phyloP scores from a whole-genome alignment of 35 echinoderm and acorn worm genomes.

The Apostichopus japonicus region DNA sequence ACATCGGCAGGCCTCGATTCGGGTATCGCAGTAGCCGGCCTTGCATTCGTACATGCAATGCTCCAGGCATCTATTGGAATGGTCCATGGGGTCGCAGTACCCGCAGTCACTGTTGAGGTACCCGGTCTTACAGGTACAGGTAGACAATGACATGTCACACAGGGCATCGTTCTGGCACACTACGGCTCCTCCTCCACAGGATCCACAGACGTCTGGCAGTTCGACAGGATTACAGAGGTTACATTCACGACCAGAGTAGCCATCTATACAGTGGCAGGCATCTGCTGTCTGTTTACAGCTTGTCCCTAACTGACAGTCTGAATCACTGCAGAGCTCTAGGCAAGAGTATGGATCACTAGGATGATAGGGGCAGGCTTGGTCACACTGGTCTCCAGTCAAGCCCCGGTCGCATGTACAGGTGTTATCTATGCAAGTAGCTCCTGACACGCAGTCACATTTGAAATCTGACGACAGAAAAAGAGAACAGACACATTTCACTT shows the following conservation, averaged over 20 bases:
- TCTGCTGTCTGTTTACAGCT: constrained; percentile 34
- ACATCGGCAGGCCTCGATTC: constrained; percentile 30
- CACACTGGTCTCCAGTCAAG: constrained; percentile 64
- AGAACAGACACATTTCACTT: not conserved
- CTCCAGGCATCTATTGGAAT: constrained; percentile 45
- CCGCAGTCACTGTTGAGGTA: constrained; percentile 55
- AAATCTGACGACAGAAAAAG: constrained; percentile 42
- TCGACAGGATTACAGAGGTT: constrained; percentile 54
- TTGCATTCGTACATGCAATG: constrained; percentile 67
- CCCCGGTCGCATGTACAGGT: constrained; percentile 48
- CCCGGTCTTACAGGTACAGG: constrained; percentile 59
- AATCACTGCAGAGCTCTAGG: constrained; percentile 9
- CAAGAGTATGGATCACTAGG: constrained; percentile 37
- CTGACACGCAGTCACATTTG: constrained; percentile 57
- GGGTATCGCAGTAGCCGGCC: constrained; percentile 50
- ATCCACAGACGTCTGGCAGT: constrained; percentile 41
- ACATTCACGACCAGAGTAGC: constrained; percentile 66
- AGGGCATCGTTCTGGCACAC: constrained; percentile 61
- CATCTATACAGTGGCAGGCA: constrained; percentile 51
- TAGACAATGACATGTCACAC: constrained; percentile 45
- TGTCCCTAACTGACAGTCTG: constrained; percentile 7
- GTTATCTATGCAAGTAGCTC: constrained; percentile 33
- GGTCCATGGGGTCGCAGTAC: constrained; percentile 50
- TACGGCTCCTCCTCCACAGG: constrained; percentile 25
- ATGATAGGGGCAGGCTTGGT: constrained; percentile 59